These are phyloP conservation scores for Drosophila nasuta DNA, from an alignment of 1,140 invertebrate species.

Conservation along the genomic window DNA sequence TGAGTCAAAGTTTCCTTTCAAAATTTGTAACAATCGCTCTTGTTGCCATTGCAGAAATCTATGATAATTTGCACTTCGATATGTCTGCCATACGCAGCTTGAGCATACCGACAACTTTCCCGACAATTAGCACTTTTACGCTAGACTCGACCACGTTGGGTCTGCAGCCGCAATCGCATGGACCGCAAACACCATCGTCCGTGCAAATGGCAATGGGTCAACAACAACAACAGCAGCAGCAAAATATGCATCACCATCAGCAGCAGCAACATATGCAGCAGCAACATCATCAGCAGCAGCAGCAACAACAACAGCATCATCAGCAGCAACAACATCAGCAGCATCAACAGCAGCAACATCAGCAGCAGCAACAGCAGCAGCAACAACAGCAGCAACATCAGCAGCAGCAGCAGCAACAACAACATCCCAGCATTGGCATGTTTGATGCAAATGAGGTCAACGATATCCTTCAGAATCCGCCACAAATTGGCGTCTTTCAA, in stretches of 20 bases:
- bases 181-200: conserved; percentile 49
- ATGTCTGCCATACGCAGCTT: conserved; percentile 83
- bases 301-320: conserved; percentile 64
- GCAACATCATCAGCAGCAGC: conserved; percentile 41
- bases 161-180: conserved; percentile 62
- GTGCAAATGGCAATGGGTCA: conserved; percentile 46
- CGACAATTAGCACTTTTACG: conserved; percentile 82
- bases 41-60: conserved; percentile 66
- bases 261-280: conserved; percentile 49
- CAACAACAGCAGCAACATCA: conserved; percentile 60
- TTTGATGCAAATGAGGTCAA: conserved; percentile 79
- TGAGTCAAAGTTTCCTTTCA: background rate
- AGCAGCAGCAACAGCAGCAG: conserved; percentile 41
- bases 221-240: conserved; percentile 11
- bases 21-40: background rate
- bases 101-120: conserved; percentile 81
- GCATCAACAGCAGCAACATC: conserved; percentile 38
- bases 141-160: conserved; percentile 78
- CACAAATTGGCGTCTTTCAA: conserved; percentile 81
- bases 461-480: conserved; percentile 76
- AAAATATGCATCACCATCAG: conserved; percentile 17
- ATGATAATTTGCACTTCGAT: conserved; percentile 83
- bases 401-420: conserved; percentile 64
- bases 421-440: conserved; percentile 76
- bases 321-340: conserved; percentile 51